Conservation (phyloP, 2,113 vertebrate genomes). For the Rattus norvegicus region GRCr8 NC_086020.1:146616001-146616500, state of each 20-base stretch:
- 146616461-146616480: neutral
- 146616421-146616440: neutral
- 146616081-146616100: neutral
- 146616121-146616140: neutral
- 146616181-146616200: neutral
- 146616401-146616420: neutral
- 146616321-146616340: neutral
- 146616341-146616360: neutral
- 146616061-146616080: neutral
- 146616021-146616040: neutral
- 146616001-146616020: neutral
- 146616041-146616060: neutral
- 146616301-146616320: neutral
- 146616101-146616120: neutral
- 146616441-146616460: neutral
- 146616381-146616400: neutral
- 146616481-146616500: neutral
- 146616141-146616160: neutral
- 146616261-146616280: neutral
- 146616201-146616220: neutral
- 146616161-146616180: neutral
- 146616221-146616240: neutral
- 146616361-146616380: neutral
- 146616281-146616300: neutral
- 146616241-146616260: neutral